Evolutionary conservation across 2,113 vertebrate species (phyloP), one percentile per base, ranked within the genome.

Genomic region (Upupa epops): DNA sequence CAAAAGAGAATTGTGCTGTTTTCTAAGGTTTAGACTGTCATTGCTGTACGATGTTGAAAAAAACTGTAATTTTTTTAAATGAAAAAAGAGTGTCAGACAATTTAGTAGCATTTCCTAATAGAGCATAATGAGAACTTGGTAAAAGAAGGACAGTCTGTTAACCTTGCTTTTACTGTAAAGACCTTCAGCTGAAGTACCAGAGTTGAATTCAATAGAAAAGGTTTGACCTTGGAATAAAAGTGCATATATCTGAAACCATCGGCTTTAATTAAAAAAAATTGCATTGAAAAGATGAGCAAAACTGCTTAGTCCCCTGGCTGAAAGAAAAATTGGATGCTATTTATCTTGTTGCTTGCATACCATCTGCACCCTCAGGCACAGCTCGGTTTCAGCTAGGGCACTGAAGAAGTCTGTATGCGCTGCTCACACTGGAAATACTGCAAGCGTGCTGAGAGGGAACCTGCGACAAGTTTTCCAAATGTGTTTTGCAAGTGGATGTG

Each of bases 121-220:
- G 95, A 96, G 83, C 92, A 79, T 87, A 97, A 98, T 97, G 97
- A 97, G 97, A 98, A 97, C 96, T 96, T 97, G 45, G 80, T 95
- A 69, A 95, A 97, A 98, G 95, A 98, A 98, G 98, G 96, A 95
- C 98, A 97, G 91, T 98, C 97, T 97, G 97, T 98, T 98, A 98
- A 98, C 98, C 96, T 97, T 97, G 97, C 96, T 98, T 98, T 98
- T 97, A 96, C 96, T 97, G 97, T 97, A 96, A 98, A 98, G 98
- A 97, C 97, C 98, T 98, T 98, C 97, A 97, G 94, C 97, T 98
- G 95, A 97, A 98, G 97, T 98, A 97, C 96, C 95, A 91, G 97
- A 97, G 97, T 93, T 95, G 92, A 95, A 96, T 91, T 98, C 97
- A 97, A 96, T 74, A 88, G 79, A 97, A 97, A 95, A 96, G 85